Evolutionary conservation across 2,888 invertebrate species (phyloP), one percentile per base, ranked within the genome.

Genomic region (Prenolepis imparis): DNA sequence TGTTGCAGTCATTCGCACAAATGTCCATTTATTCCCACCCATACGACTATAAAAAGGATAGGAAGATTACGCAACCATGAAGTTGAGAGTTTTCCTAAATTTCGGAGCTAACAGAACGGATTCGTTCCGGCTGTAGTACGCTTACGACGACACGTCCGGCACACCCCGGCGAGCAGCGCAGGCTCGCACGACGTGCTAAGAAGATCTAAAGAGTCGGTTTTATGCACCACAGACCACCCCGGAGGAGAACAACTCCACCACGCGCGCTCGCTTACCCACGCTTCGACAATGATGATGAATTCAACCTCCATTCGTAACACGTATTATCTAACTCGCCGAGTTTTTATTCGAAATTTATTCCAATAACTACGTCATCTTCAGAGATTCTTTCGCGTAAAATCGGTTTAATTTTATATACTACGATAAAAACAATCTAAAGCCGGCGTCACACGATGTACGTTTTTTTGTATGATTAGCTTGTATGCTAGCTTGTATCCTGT

Each of bases 41-140:
- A 21, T 21, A 67, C 70, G 80, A 86, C 86, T 89, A 88, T 84
- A 84, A 82, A 87, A 52, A 66, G 61, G 32, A 32, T n/a, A 21
- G 48, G 39, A 52, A 88, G 89, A 91, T 91, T 91, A 90, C 90
- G 88, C 91, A 92, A 90, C 89, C 70, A 59, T 87, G 66, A 74
- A 84, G 36, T 5, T 61, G 67, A 81, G 87, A 85, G 84, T 92
- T 90, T 89, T 90, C 90, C 89, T 32, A 66, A 91, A 91, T 93
- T 93, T 91, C 85, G 84, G 82, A 86, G 80, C 78, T 85, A 91
- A 91, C 90, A 91, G 85, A 84, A 86, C 74, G 86, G 87, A 93
- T 94, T 94, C 93, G 94, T 93, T 93, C 91, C 93, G 93, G 93
- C 91, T 90, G 91, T 94, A 92, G 94, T 93, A 91, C 93, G 91